Conservation (phyloP, 2,888 invertebrate genomes). For the Teinopalpus imperialis region DNA sequence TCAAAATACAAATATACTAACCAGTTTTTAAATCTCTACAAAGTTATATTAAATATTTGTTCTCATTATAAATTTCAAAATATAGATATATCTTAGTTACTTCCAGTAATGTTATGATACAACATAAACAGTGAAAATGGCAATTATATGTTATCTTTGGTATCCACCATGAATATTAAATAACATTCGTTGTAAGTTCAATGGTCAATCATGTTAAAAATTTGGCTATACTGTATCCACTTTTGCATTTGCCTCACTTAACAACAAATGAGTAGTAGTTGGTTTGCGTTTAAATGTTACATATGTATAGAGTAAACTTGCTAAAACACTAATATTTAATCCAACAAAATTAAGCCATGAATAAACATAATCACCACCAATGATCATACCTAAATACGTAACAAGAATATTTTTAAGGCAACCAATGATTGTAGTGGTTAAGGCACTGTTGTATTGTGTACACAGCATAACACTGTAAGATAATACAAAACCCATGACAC, state of each 20-base stretch:
- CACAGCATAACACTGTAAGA: conserved; percentile 97
- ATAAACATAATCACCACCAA: conserved; percentile 98
- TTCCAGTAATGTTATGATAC: neutral
- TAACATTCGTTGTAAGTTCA: conserved; percentile 43
- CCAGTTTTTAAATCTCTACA: neutral
- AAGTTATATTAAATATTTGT: no score
- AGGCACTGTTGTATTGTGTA: conserved; percentile 97
- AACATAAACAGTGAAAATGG: no score
- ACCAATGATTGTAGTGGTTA: conserved; percentile 99
- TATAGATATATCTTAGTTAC: neutral
- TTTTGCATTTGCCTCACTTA: conserved; percentile 53
- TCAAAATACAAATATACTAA: no score
- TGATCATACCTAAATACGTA: conserved; percentile 98
- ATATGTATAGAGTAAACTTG: conserved; percentile 93
- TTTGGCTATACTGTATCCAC: conserved; percentile 66
- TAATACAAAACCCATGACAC: conserved; percentile 97
- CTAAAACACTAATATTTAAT: conserved; percentile 95
- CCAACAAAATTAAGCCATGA: conserved; percentile 97
- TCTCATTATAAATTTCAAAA: no score
- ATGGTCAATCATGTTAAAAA: conserved; percentile 39
- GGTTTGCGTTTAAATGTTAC: conserved; percentile 89
- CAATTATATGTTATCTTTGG: conserved; percentile 53
- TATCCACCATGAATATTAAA: conserved; percentile 50
- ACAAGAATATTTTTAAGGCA: conserved; percentile 98
- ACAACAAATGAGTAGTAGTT: conserved; percentile 45